Evolutionary conservation across 2,888 invertebrate species (phyloP), one percentile per base, ranked within the genome.

Genomic region (Pherbina coryleti): DNA sequence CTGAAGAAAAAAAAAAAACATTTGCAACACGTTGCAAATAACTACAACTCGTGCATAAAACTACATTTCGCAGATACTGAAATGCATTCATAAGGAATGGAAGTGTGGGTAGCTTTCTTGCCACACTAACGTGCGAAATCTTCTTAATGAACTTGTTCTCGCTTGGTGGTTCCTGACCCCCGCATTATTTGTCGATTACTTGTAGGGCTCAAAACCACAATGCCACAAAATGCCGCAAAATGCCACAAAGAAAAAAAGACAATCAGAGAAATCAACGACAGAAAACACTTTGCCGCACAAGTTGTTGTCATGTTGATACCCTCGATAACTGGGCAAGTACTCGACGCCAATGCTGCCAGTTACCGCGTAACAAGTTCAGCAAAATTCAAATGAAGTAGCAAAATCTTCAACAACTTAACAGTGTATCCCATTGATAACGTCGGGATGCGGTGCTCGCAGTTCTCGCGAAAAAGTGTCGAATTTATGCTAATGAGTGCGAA

Each of bases 91-190:
- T 22, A 28, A 34, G 44, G 14, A 44, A 44, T 44, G 9, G 44
- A 44, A 73, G 60, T 55, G 74, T 74, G 72, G 55, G 72, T 49
- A 28, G 49, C 28, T 53, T 55, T 37, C 49, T 19, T 17, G 37
- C 31, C 55, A 85, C 86, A 87, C 62, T 76, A 82, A 86, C 88
- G 88, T 88, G 87, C 88, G 87, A 87, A 88, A 87, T 84, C 84
- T 85, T 81, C 87, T 87, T 87, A 87, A 87, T 87, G 88, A 87
- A 87, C 87, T 87, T 87, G 87, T 87, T 86, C 28, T 60, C 25
- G 87, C 86, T 86, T 84, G 84, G 86, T 86, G 82, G 51, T 57
- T 51, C 37, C 44, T 77, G 78, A 78, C 77, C 76, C n/a, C 76
- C 77, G 17, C 34, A 31, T 17, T 25, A 25, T 60, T 14, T 25